Evolutionary conservation across 2,113 vertebrate genomes (phyloP), one percentile per base, ranked within the genome.

Genomic region (Dolichotis patagonum): DNA sequence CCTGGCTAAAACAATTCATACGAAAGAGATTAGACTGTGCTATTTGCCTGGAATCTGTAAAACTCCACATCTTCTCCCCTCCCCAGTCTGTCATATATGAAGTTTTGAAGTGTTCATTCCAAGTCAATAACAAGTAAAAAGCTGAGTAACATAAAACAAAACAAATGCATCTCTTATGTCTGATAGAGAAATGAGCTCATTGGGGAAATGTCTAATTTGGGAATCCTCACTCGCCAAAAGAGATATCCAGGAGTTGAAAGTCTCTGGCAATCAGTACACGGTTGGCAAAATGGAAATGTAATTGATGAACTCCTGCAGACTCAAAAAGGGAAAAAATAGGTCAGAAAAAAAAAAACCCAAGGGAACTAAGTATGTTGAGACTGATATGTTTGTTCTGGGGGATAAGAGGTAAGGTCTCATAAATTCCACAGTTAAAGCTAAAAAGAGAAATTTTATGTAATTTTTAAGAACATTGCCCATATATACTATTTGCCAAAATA

Each of bases 181-280:
- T 5, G 3, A 4, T 5, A 91, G 38, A 38, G n/a, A n/a, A 75
- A 63, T 38, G 38, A 46, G 14, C n/a, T n/a, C 16, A 16, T 38
- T 19, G 13, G 30, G 0, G 19, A 14, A 28, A 7, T 35, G 14
- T 63, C 63, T 24, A 19, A n/a, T 2, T 52, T 0, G 4, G 26
- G 56, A 80, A 32, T 30, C 7, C n/a, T 28, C 54, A 46, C 13
- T 16, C 63, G 5, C 19, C 9, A 32, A 26, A 62, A n/a, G 24
- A 8, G 24, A 69, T 14, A 13, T 6, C 30, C 26, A 16, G 2
- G 32, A 69, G 19, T 9, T 12, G 5, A 14, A 24, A 56, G 17
- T 8, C 3, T 43, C 38, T 5, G 10, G 49, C 6, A 28, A 24
- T 28, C n/a, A 38, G 5, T 7, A 12, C 0, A 12, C 1, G 46